Evolutionary conservation across 1,140 invertebrate species (phyloP).

Genomic region (Dryas iulia): DNA sequence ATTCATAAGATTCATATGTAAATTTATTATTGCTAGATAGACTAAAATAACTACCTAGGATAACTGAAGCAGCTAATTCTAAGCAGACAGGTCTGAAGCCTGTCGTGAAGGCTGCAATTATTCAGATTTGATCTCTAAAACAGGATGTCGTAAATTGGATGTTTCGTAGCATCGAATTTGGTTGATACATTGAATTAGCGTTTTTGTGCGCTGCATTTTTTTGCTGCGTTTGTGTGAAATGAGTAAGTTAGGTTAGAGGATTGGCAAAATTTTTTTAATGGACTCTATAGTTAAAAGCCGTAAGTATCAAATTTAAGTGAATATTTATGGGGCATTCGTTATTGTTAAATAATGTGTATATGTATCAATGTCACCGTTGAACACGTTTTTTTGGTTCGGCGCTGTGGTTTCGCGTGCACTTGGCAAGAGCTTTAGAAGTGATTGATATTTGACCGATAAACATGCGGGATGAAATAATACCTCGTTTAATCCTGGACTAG

Average conservation of each 20-base stretch:
- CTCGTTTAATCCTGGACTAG: constrained; percentile 28
- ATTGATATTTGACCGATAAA: constrained; percentile 43
- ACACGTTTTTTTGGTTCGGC: constrained; percentile 24
- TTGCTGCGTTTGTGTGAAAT: constrained; percentile 30
- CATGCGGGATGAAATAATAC: constrained; percentile 7
- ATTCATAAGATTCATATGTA: background rate
- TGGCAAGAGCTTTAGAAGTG: constrained; percentile 35
- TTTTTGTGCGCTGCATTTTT: constrained; percentile 31
- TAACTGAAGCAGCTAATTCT: constrained; percentile 30
- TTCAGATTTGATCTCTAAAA: constrained; percentile 58
- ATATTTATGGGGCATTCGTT: background rate
- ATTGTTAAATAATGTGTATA: background rate
- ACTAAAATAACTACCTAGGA: constrained; percentile 29
- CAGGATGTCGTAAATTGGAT: constrained; percentile 57
- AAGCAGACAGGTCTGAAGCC: constrained; percentile 39
- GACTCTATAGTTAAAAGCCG: background rate
- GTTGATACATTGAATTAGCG: constrained; percentile 34
- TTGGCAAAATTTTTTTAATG: background rate
- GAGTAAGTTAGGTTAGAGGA: constrained; percentile 11
- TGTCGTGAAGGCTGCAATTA: constrained; percentile 49
- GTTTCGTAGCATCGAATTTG: constrained; percentile 40
- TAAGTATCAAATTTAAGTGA: background rate
- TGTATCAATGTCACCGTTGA: constrained; percentile 9
- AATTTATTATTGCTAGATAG: constrained; percentile 7
- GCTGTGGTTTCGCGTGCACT: constrained; percentile 40